Evolutionary conservation across 1,140 invertebrate species (phyloP), one percentile per base, ranked within the genome.

Genomic region (Archivesica marissinica): DNA sequence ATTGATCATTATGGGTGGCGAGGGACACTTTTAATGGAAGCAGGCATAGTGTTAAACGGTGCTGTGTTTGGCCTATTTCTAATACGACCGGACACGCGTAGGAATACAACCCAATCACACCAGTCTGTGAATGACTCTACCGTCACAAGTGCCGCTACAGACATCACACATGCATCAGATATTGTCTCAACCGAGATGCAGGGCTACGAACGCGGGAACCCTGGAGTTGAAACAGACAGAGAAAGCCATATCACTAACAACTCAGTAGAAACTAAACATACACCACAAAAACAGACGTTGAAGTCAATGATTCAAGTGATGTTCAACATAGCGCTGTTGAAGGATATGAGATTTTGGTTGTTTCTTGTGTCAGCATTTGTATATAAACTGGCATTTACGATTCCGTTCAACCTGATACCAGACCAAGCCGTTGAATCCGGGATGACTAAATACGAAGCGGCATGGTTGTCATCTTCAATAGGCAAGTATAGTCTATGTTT

Each of bases 401-500:
- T 78, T 33, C 76, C 76, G 17, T 44, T 78, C n/a, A 56, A 78
- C 47, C 23, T 78, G 20, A 13, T 78, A 11, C 76, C 76, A 15
- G 76, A 78, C 23, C 76, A 78, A 25, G 76, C 56, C 11, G 38
- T 41, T 11, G 54, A 78, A 44, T 33, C n/a, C 44, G 54, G 59
- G 2, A 78, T 78, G 54, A 56, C 54, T 2, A 78, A 78, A 78
- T 25, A 78, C 30, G 50, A 64, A 33, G 76, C 59, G 2, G 41
- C 76, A 1, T 78, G 76, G 76, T 38, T 78, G 23, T 41, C 35
- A 23, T 61, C 76, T 41, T 78, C 76, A 59, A 78, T 78, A 17
- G 76, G 76, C 66, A 64, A 25, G 54, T 44, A 47, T 47, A n/a
- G n/a, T n/a, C n/a, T n/a, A n/a, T n/a, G n/a, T n/a, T n/a, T n/a